Conservation (phyloP, 1,140 invertebrate genomes). For the Spodoptera frugiperda region DNA sequence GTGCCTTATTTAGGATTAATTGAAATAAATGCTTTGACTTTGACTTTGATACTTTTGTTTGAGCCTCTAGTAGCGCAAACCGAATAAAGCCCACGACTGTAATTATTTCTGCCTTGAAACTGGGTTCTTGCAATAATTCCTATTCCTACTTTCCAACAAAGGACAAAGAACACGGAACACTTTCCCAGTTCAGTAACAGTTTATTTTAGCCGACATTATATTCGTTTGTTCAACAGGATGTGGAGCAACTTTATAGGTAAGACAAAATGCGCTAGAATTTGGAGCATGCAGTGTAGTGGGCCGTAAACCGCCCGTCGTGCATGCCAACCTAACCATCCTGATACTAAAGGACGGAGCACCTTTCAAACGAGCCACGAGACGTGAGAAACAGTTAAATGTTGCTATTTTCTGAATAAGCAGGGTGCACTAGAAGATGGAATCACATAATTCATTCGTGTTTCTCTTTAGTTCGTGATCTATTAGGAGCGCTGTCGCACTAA, state of each 20-base stretch:
- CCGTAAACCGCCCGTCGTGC: slow-evolving; percentile 40
- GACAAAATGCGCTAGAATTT: slow-evolving; percentile 49
- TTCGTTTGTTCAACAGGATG: slow-evolving; percentile 35
- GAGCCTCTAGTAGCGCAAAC: not conserved
- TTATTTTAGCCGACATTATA: slow-evolving; percentile 20
- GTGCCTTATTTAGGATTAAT: too few species aligned
- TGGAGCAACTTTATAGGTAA: slow-evolving; percentile 43
- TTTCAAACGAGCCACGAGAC: slow-evolving; percentile 36
- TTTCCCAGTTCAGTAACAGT: slow-evolving; percentile 21
- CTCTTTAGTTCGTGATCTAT: slow-evolving; percentile 33
- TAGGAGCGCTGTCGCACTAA: slow-evolving; percentile 17
- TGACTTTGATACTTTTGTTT: too few species aligned
- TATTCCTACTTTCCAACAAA: slow-evolving; percentile 3
- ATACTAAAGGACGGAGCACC: slow-evolving; percentile 29
- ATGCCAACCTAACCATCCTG: slow-evolving; percentile 24
- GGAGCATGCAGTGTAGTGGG: slow-evolving; percentile 42
- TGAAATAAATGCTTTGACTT: too few species aligned
- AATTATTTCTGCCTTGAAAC: not conserved
- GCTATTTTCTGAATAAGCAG: slow-evolving; percentile 30
- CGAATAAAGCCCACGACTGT: not conserved
- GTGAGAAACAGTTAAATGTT: slow-evolving; percentile 27
- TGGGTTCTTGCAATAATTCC: not conserved
- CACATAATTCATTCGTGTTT: slow-evolving; percentile 34
- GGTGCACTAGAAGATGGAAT: slow-evolving; percentile 20
- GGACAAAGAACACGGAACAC: slow-evolving; percentile 2